Percentiles rank a stretch among this genome's conserved stretches.
These are phyloP conservation scores for Muscicapa comitata DNA, from an alignment of 2,797 vertebrate genomes.

Conservation along the genomic window DNA sequence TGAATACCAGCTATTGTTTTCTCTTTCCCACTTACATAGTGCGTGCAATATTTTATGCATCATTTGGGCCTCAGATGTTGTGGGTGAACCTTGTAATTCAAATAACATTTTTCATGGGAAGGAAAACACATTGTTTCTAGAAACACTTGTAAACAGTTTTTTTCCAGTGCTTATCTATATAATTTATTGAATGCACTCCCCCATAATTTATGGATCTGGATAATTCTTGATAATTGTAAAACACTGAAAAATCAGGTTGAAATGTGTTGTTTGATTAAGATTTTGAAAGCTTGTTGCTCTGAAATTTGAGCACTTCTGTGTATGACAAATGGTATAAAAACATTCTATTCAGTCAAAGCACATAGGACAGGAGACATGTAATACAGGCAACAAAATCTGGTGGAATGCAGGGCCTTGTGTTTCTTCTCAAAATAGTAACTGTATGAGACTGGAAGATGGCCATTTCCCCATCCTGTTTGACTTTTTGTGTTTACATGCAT, in stretches of 20 bases:
- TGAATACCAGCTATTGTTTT: background rate
- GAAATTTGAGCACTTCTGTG: background rate
- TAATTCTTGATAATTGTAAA: background rate
- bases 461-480: background rate
- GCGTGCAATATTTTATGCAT: background rate
- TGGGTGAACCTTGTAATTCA: background rate
- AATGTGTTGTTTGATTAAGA: background rate
- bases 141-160: background rate
- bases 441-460: background rate
- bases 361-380: background rate
- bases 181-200: background rate
- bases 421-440: background rate
- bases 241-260: background rate
- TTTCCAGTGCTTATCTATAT: background rate
- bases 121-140: background rate
- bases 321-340: background rate
- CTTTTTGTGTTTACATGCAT: background rate
- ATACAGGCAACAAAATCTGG: background rate
- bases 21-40: background rate
- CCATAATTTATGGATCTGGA: background rate
- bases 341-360: background rate
- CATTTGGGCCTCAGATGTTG: background rate
- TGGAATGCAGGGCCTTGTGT: background rate
- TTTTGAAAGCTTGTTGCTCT: background rate
- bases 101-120: background rate